These are phyloP conservation scores for Pipistrellus pipistrellus DNA, from an alignment of 2,797 vertebrate genomes.

Conservation along the genomic window DNA sequence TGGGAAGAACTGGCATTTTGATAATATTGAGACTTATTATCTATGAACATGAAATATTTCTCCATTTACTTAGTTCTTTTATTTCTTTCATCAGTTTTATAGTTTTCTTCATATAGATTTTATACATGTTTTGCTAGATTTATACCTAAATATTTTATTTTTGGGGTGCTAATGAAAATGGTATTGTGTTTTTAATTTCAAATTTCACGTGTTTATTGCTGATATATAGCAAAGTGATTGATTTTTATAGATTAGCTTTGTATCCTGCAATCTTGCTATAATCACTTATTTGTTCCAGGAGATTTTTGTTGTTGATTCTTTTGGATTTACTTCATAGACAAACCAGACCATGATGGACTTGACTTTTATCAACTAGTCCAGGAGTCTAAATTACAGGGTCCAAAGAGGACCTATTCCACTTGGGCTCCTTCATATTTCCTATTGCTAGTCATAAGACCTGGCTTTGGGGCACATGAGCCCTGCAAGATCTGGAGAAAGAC, in stretches of 20 bases:
- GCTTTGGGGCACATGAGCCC: neutral
- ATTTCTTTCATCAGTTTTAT: constrained; percentile 1
- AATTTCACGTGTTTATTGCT: neutral
- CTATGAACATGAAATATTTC: neutral
- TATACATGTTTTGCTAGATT: neutral
- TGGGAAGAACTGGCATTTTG: neutral
- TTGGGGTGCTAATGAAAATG: neutral
- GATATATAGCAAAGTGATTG: neutral
- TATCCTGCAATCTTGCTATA: neutral
- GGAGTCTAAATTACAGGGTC: neutral
- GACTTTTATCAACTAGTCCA: neutral
- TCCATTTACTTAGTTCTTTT: neutral
- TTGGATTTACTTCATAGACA: constrained; percentile 17
- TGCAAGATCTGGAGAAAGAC: neutral
- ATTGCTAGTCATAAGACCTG: neutral
- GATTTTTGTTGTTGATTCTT: neutral
- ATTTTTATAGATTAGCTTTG: neutral
- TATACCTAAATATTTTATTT: neutral
- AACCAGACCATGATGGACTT: neutral
- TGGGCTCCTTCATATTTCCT: neutral
- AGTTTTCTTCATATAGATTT: neutral
- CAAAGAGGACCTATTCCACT: neutral
- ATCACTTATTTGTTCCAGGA: neutral
- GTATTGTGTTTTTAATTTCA: neutral
- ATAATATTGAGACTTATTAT: neutral